Conservation (phyloP, 37 sponge, comb jelly and placozoan species). For the Spongilla lacustris region DNA sequence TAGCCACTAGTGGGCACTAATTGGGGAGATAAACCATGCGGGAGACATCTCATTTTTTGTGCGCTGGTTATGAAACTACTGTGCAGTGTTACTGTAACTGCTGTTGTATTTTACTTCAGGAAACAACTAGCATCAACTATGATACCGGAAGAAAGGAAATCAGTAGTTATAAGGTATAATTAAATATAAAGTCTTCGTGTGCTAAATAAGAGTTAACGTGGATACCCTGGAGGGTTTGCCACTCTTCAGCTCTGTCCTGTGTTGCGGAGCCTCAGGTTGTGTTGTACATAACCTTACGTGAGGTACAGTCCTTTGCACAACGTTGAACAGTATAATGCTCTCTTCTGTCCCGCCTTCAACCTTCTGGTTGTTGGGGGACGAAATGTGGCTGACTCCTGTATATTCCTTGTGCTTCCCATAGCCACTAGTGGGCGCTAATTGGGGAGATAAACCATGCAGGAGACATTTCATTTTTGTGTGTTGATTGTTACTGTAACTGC, state of each 20-base stretch:
- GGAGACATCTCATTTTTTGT: neutral
- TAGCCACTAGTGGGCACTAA: constrained; percentile 18
- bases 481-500: neutral
- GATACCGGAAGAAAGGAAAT: too few species aligned
- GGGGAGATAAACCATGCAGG: neutral
- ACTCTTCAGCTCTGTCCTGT: constrained; percentile 1
- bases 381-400: neutral
- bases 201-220: neutral
- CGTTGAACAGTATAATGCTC: neutral
- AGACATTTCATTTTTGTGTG: neutral
- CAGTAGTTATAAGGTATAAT: too few species aligned
- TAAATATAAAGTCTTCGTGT: too few species aligned
- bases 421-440: neutral
- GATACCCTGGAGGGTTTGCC: neutral
- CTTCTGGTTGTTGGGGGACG: neutral
- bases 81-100: too few species aligned
- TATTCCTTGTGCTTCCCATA: constrained; percentile 1
- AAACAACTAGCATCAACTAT: too few species aligned
- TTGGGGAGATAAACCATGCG: constrained; percentile 28
- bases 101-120: too few species aligned
- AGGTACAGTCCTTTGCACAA: neutral
- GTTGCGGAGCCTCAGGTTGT: neutral
- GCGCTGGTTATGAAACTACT: neutral
- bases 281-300: neutral
- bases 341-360: neutral